Evolutionary conservation across 2,113 vertebrate species (phyloP).

Genomic region (Gobius niger): DNA sequence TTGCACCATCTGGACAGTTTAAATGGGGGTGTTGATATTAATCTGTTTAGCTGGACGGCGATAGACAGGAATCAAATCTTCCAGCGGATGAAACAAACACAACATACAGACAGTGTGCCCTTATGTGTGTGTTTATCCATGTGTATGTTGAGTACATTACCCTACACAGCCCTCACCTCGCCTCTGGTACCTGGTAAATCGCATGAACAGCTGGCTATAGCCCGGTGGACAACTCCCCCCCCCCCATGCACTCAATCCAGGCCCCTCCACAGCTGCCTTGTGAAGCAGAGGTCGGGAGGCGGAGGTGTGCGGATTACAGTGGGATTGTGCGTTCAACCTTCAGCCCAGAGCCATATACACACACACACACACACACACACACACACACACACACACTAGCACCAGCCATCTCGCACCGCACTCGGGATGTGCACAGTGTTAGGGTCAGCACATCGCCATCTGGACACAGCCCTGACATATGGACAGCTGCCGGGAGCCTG

Average conservation of each 20-base stretch:
- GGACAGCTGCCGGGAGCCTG: constrained; percentile 65
- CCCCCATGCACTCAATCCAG: constrained; percentile 15
- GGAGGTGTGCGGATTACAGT: constrained; percentile 76
- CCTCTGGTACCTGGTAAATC: constrained; percentile 60
- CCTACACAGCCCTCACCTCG: constrained; percentile 23
- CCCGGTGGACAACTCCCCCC: constrained; percentile 23
- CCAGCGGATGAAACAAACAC: constrained; percentile 57
- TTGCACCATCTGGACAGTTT: constrained; percentile 75
- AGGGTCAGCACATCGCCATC: constrained; percentile 74
- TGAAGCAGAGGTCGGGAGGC: constrained; percentile 60
- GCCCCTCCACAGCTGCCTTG: constrained; percentile 36
- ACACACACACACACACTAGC: constrained; percentile 21
- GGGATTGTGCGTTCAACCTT: constrained; percentile 56
- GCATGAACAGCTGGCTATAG: constrained; percentile 76
- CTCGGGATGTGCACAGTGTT: constrained; percentile 61
- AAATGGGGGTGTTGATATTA: constrained; percentile 78
- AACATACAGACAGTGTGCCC: constrained; percentile 24
- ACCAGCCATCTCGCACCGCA: constrained; percentile 31
- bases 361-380: constrained; percentile 5
- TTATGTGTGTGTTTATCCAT: constrained; percentile 23
- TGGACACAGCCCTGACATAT: constrained; percentile 77
- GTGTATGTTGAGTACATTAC: constrained; percentile 39
- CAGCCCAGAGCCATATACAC: constrained; percentile 22
- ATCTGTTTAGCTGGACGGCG: constrained; percentile 73
- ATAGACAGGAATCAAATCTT: constrained; percentile 48